A percentile compares a stretch with the other conserved stretches of the same genome.
These are phyloP conservation scores for Clarias macrocephalus DNA, from an alignment of 2,113 vertebrate genomes.

Conservation along the genomic window DNA sequence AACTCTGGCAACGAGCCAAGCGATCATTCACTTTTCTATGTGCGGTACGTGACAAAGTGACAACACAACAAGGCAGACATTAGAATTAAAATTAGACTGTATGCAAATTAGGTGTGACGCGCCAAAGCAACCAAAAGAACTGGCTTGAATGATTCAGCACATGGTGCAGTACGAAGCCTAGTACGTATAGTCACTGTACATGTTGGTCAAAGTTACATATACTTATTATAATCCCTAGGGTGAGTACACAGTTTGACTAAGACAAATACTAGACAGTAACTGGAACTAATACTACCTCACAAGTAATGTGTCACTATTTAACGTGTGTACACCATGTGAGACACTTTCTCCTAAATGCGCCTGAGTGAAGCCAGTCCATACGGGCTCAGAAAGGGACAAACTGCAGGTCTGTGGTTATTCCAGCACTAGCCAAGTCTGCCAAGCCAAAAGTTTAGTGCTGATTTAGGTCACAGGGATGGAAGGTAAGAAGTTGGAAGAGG, in stretches of 20 bases:
- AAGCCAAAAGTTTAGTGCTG: constrained; percentile 37
- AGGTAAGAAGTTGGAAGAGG: not conserved
- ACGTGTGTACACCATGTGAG: not conserved
- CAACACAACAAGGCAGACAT: not conserved
- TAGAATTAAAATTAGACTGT: not conserved
- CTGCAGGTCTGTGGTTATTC: constrained; percentile 34
- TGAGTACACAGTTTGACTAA: not conserved
- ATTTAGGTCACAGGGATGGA: constrained; percentile 47
- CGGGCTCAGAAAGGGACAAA: constrained; percentile 32
- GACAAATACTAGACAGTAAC: not conserved
- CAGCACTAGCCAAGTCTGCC: constrained; percentile 37
- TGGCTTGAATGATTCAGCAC: not conserved
- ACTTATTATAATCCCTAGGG: not conserved
- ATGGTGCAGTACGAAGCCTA: not conserved
- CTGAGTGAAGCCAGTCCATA: constrained; percentile 9
- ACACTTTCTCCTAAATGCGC: not conserved
- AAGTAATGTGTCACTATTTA: not conserved
- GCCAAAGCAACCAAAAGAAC: not conserved
- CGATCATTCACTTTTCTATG: not conserved
- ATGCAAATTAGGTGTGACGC: not conserved
- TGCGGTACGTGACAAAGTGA: not conserved
- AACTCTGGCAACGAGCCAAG: not conserved
- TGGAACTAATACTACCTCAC: not conserved
- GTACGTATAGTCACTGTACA: not conserved
- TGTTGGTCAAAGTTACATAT: not conserved